Conservation (phyloP, 2,797 vertebrate genomes). For the Taeniopygia guttata region DNA sequence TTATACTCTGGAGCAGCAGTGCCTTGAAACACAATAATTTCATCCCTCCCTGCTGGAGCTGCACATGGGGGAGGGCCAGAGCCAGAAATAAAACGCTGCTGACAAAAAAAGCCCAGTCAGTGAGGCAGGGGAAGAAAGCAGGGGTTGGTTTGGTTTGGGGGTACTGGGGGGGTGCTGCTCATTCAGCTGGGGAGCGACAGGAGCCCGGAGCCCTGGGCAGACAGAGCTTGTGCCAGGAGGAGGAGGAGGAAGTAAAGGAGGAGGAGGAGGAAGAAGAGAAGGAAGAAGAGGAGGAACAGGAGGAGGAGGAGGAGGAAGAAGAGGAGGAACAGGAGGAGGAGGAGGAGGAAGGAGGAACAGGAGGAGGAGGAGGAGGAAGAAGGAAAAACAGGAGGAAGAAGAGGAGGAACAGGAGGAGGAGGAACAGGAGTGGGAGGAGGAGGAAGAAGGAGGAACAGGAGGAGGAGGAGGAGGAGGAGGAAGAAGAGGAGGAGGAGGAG, state of each 20-base stretch:
- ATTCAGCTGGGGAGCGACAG: neutral
- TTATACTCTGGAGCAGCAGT: neutral
- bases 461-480: too few relatives aligned
- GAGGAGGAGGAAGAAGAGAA: neutral
- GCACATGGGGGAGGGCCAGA: neutral
- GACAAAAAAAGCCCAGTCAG: neutral
- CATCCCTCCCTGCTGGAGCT: neutral
- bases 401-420: neutral
- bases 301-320: neutral
- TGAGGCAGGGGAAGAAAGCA: neutral
- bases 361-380: rapidly evolving
- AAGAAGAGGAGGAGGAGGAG: too few relatives aligned
- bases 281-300: neutral
- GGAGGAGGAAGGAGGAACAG: neutral
- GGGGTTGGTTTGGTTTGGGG: neutral
- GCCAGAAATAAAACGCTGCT: neutral
- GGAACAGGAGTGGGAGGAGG: rapidly evolving
- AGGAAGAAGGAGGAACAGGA: too few relatives aligned
- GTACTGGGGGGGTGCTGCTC: neutral
- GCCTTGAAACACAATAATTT: neutral
- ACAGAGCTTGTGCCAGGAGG: too few relatives aligned
- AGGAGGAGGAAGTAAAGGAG: too few relatives aligned
- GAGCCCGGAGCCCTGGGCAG: neutral
- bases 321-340: rapidly evolving
- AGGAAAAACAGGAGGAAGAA: rapidly evolving